Evolutionary conservation across 2,113 vertebrate species (phyloP), one percentile per base, ranked within the genome.

Genomic region (Colaptes auratus): DNA sequence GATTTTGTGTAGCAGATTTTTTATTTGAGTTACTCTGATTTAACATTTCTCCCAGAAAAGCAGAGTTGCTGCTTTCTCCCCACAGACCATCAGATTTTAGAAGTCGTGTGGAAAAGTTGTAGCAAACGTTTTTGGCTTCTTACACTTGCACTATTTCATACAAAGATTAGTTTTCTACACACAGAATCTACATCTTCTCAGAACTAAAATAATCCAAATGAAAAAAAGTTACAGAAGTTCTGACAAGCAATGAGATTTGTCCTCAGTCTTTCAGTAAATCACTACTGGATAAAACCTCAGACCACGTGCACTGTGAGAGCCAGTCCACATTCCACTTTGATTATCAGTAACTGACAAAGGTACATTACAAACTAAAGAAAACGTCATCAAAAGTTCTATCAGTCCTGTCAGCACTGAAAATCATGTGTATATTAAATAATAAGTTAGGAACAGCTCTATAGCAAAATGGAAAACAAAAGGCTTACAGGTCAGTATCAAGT

Each of bases 221-320:
- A 36, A 72, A 86, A 86, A 95, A 89, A 76, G 48, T 84, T 88
- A 50, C 16, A 67, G 27, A 92, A 65, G 60, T 93, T 44, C 82
- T 81, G 31, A 70, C 69, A 94, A 96, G 76, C 92, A 93, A 76
- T 73, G 79, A 89, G 36, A 96, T 90, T 94, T 31, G 19, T 85
- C 73, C 6, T 84, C 94, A 73, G 88, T 91, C 65, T 95, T 96
- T 94, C 60, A 96, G 8, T 72, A 86, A 94, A 53, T 87, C 58
- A 66, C 65, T 88, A 65, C 30, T 27, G 18, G 7, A 66, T 73
- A 61, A 86, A 92, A 88, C 15, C 17, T 42, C 86, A 80, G 64
- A 92, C 75, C 72, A 85, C 9, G 15, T 80, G 50, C 11, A 86
- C 15, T 82, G 33, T n/a, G 46, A 95, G 48, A 72, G 71, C 46